Evolutionary conservation across 2,888 invertebrate genomes (phyloP).

Genomic region (Amiota communis): DNA sequence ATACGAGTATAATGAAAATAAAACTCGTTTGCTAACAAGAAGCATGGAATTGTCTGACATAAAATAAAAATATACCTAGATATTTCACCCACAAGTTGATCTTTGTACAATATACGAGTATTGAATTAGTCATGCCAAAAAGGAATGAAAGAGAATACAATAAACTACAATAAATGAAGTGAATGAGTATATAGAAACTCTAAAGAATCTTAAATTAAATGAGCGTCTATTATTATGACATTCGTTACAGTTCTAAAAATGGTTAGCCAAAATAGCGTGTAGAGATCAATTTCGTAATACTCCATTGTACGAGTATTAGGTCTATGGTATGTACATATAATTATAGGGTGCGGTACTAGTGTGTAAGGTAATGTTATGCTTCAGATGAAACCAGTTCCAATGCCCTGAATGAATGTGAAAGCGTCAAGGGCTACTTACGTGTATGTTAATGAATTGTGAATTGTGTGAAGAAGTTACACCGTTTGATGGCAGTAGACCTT

Average conservation of each 20-base stretch:
- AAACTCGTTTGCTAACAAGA: conserved; percentile 19
- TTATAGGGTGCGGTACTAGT: too few species aligned
- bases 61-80: conserved; percentile 24
- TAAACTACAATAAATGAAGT: conserved; percentile 38
- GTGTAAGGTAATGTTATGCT: too few species aligned
- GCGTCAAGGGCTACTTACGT: too few species aligned
- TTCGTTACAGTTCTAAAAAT: conserved; percentile 7
- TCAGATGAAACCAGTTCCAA: too few species aligned
- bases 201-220: conserved; percentile 25
- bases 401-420: too few species aligned
- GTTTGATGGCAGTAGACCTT: too few species aligned
- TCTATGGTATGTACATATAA: too few species aligned
- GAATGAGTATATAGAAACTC: conserved; percentile 22
- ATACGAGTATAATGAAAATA: conserved; percentile 13
- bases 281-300: not conserved
- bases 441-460: not conserved
- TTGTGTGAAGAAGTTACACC: not conserved
- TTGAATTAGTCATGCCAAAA: conserved; percentile 57
- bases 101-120: conserved; percentile 53
- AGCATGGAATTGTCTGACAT: conserved; percentile 25
- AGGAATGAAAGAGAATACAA: conserved; percentile 26
- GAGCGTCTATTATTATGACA: conserved; percentile 2
- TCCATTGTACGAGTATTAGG: too few species aligned
- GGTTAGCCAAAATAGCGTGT: not conserved
- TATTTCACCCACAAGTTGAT: conserved; percentile 57